Base-by-base conservation (phyloP, 1,140 invertebrate species). In the Nephila pilipes region DNA sequence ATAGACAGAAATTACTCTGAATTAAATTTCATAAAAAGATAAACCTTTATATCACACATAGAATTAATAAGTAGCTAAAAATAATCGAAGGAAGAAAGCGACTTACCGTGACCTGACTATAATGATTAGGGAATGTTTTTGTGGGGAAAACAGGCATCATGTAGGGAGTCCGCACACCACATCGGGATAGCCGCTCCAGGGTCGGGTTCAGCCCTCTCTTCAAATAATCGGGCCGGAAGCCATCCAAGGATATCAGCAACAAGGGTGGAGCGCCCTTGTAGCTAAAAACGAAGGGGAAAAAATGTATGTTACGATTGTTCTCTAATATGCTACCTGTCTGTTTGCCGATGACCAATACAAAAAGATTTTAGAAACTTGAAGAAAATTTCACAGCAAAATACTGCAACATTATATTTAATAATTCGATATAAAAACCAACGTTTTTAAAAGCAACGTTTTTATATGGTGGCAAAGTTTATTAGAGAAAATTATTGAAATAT, bases 41-140 rank as follows among this genome's bases (percentile, higher is more conserved):
- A n/a, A n/a, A n/a, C n/a, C n/a, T n/a, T n/a, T n/a, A n/a, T n/a
- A n/a, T n/a, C n/a, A n/a, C n/a, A n/a, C n/a, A n/a, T n/a, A n/a
- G n/a, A n/a, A n/a, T n/a, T n/a, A n/a, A 46, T 46, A 8, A 46
- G 10, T 8, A 46, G 4, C 38, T 46, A 46, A 46, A 46, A 46
- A 46, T 5, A 46, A 1, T 18, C 14, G 14, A 58, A 58, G 20
- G 14, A 58, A 58, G 20, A 58, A 16, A 1, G 1, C n/a, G 3
- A 55, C 55, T 57, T 32, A 95, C 94, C 32, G 97, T 98, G 0
- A 96, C 97, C 65, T 98, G 97, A 0, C 97, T 96, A 94, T 97
- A 97, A 95, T 98, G 97, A 95, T 98, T 98, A 1, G 97, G 97
- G 95, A 97, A 97, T 3, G 97, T 98, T 95, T 97, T 97, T 2